Evolutionary conservation across 2,113 vertebrate species (phyloP), one percentile per base, ranked within the genome.

Genomic region (Vimba vimba): DNA sequence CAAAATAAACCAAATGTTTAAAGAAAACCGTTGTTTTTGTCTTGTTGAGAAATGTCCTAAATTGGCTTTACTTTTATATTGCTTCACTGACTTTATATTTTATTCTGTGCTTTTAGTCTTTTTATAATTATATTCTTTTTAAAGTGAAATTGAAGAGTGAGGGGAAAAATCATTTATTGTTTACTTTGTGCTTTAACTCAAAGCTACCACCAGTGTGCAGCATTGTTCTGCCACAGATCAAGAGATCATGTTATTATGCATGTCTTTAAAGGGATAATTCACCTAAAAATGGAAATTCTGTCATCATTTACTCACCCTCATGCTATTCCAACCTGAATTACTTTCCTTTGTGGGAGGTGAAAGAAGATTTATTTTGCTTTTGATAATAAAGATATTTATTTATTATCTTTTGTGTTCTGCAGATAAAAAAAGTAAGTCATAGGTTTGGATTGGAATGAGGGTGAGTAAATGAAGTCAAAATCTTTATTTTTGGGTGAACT

Each of bases 141-240:
- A 47, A 74, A 25, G 4, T 25, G 13, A 7, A 47, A 50, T 17
- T 27, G 2, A 73, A n/a, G 21, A 43, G 36, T 23, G 19, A 71
- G 33, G 4, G 9, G 17, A 0, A 12, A n/a, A 57, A 57, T 57
- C 0, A 0, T 17, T 10, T 27, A 21, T 15, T 12, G 64, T 21
- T 55, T 33, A 21, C 23, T 25, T 59, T 57, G 13, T 74, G 79
- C 59, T 64, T 64, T 83, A 77, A 82, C 62, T 25, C n/a, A 0
- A 12, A 30, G 8, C 21, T 1, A 23, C 87, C 91, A 91, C 39
- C 30, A 90, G 91, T 60, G 84, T 45, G 87, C 79, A 91, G 78
- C 84, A 82, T 81, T 69, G 79, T 12, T n/a, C 43, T 50, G 15
- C 39, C 21, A n/a, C 39, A 66, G 1, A 81, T 66, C 12, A 21